Evolutionary conservation across 1,140 invertebrate genomes (phyloP).

Genomic region (Telenomus remus): DNA sequence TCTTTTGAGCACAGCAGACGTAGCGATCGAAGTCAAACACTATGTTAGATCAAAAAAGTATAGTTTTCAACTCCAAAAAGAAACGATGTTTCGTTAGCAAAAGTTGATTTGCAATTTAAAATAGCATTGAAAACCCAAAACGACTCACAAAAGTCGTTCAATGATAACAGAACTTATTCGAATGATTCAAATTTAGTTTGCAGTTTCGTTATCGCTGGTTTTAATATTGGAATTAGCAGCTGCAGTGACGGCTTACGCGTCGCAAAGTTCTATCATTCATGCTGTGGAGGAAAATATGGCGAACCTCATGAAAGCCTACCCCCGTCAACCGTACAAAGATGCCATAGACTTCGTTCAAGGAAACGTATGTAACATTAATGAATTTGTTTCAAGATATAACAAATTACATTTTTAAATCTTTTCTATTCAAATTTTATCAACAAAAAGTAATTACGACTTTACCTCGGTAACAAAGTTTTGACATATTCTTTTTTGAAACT

Average conservation of each 20-base stretch:
- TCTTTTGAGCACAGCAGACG: too few relatives aligned
- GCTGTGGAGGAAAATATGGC: conserved; percentile 79
- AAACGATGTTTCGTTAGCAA: too few relatives aligned
- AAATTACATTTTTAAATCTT: too few relatives aligned
- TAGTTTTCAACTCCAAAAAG: too few relatives aligned
- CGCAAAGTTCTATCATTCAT: conserved; percentile 78
- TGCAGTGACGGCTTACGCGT: conserved; percentile 85
- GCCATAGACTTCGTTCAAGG: conserved; percentile 82
- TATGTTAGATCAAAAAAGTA: too few relatives aligned
- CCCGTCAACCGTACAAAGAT: too few relatives aligned
- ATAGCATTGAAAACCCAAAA: too few relatives aligned
- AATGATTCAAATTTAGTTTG: conserved; percentile 79
- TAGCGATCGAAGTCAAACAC: too few relatives aligned
- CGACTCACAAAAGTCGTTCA: too few relatives aligned
- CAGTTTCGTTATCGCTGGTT: conserved; percentile 84
- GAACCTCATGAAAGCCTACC: conserved; percentile 77
- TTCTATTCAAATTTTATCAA: conserved; percentile 1
- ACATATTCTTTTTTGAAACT: too few relatives aligned
- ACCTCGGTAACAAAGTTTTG: not conserved
- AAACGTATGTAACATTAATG: conserved; percentile 77
- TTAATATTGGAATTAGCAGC: conserved; percentile 88
- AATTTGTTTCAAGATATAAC: too few relatives aligned
- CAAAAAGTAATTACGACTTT: conserved; percentile 5
- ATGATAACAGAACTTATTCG: conserved; percentile 6
- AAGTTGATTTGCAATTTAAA: too few relatives aligned